Base-by-base conservation (phyloP, 2,113 vertebrate genomes). In the Heterocephalus glaber region DNA sequence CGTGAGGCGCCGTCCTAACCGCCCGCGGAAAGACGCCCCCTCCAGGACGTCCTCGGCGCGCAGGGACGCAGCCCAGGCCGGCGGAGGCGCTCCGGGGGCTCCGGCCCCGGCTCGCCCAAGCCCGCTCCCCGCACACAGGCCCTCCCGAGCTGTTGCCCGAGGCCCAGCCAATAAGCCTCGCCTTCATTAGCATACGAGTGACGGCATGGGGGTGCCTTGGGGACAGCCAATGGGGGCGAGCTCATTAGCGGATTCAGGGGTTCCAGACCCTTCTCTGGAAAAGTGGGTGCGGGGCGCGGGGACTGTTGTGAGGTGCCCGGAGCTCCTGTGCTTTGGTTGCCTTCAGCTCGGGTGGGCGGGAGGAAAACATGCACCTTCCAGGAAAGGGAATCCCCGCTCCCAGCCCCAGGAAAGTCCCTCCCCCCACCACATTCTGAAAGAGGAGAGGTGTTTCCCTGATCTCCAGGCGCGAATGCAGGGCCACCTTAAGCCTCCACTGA, bases 151-250 rank as follows among this genome's bases (percentile, higher is more conserved):
- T 16, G 92, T 84, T 66, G 90, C 95, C 5, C 84, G 1, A 47
- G 24, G 93, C 86, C 54, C 70, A 90, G 74, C 98, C 98, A 97
- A 97, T 97, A 82, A 89, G 72, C n/a, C n/a, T 44, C 41, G 93
- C 92, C n/a, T n/a, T 76, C 81, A 41, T 96, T 97, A 97, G 94
- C 98, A 96, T 94, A 86, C 19, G 79, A 0, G 74, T 97, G 96
- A 97, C 96, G 91, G 84, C 58, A 12, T 0, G 90, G 94, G 97
- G 93, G 94, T 77, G 68, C 95, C 92, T 90, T 13, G 85, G 86
- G 94, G 86, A 85, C 30, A 4, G 38, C 49, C 98, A 95, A 97
- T 97, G 95, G 76, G 86, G 66, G 86, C 66, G 38, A 4, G 38
- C 80, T 26, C 1, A 7, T 70, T 52, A 60, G 89, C 19, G 26